Conservation (phyloP, 2,113 vertebrate species). For the Brienomyrus brachyistius region DNA sequence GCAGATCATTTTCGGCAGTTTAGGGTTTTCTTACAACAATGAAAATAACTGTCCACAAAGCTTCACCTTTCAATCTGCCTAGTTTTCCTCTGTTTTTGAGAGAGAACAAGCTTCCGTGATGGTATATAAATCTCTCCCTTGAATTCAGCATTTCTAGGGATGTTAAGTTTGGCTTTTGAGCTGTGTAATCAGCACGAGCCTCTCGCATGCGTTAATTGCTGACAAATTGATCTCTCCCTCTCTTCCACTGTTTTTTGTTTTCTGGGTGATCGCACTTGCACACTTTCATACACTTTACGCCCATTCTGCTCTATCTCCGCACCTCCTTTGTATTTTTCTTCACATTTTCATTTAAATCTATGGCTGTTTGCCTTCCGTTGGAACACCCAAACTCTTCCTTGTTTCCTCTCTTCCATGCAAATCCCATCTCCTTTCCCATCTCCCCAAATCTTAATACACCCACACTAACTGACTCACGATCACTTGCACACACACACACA, state of each 20-base stretch:
- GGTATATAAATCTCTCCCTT: neutral
- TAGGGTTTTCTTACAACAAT: neutral
- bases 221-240: constrained; percentile 33
- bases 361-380: neutral
- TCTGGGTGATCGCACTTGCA: constrained; percentile 22
- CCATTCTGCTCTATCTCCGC: neutral
- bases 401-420: constrained; percentile 29
- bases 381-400: constrained; percentile 36
- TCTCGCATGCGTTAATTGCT: constrained; percentile 37
- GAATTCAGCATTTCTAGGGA: neutral
- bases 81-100: neutral
- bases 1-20: neutral
- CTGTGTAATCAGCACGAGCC: neutral
- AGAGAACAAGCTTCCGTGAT: neutral
- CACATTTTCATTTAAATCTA: constrained; percentile 5
- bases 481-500: neutral
- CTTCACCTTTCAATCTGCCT: neutral
- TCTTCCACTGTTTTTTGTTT: constrained; percentile 39
- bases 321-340: constrained; percentile 27
- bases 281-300: constrained; percentile 9
- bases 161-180: neutral
- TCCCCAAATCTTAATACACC: neutral
- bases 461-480: neutral
- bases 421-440: neutral
- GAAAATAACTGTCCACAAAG: neutral